These are phyloP conservation scores for Oxyteleia sp. DNA, from an alignment of 2,888 invertebrate species.

Conservation along the genomic window DNA sequence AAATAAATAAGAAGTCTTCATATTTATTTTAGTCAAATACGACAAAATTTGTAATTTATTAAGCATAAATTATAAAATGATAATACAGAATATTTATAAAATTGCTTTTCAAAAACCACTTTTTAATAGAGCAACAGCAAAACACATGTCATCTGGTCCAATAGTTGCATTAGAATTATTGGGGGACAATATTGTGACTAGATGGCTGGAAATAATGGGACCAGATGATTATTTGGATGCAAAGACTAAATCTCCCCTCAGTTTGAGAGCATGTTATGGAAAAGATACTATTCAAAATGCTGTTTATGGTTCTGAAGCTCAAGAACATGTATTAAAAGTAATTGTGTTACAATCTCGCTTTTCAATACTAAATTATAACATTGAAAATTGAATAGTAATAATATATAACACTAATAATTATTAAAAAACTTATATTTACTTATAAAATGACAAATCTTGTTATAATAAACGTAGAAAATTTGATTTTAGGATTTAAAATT, in stretches of 20 bases:
- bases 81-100: too few species aligned
- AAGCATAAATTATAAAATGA: too few species aligned
- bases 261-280: constrained; percentile 91
- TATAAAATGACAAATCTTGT: too few species aligned
- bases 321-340: constrained; percentile 89
- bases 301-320: constrained; percentile 90
- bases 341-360: neutral
- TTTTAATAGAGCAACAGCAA: constrained; percentile 24
- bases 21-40: too few species aligned
- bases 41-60: too few species aligned
- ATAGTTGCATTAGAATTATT: constrained; percentile 92
- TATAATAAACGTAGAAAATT: too few species aligned
- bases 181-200: constrained; percentile 90
- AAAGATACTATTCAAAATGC: constrained; percentile 91
- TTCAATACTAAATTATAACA: constrained; percentile 17
- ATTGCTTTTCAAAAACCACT: too few species aligned
- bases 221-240: constrained; percentile 90
- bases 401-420: too few species aligned
- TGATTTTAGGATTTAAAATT: constrained; percentile 58
- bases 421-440: too few species aligned
- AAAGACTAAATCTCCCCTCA: constrained; percentile 88
- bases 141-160: constrained; percentile 90
- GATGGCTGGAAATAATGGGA: constrained; percentile 90
- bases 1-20: too few species aligned
- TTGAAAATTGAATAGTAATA: too few species aligned